Percentiles rank a stretch among this genome's conserved stretches.
These are phyloP conservation scores for Rhynchonycteris naso DNA, from an alignment of 2,797 vertebrate genomes.

Conservation along the genomic window DNA sequence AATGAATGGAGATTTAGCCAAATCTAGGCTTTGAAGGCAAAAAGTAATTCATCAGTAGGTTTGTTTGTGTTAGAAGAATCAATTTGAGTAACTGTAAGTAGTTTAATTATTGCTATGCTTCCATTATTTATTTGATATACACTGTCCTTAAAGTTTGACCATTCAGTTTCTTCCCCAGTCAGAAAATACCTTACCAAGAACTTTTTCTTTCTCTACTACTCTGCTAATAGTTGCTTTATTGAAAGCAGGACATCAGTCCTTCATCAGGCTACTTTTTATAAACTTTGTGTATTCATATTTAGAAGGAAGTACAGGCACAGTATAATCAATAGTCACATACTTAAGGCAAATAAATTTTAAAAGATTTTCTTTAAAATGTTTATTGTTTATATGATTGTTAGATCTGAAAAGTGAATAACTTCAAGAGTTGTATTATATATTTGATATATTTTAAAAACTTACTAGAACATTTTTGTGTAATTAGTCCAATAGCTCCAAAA, in stretches of 20 bases:
- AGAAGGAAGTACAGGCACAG: neutral
- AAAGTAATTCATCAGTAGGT: neutral
- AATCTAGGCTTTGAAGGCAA: neutral
- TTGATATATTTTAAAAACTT: constrained; percentile 23
- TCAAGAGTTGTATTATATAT: constrained; percentile 26
- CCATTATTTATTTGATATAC: neutral
- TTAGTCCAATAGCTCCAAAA: neutral
- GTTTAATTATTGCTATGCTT: constrained; percentile 7
- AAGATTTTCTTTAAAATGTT: constrained; percentile 31
- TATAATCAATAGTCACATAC: neutral
- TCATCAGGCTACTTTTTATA: neutral
- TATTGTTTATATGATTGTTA: constrained; percentile 36
- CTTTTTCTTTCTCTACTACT: neutral
- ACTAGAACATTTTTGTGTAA: constrained; percentile 24
- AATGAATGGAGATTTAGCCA: neutral
- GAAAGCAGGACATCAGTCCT: neutral
- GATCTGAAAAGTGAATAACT: constrained; percentile 5
- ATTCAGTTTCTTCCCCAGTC: neutral
- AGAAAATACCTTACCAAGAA: neutral
- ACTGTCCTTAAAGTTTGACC: neutral
- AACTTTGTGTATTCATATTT: neutral
- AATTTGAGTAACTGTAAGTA: neutral
- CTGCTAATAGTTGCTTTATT: neutral
- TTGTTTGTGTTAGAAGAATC: neutral
- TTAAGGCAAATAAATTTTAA: constrained; percentile 2